Evolutionary conservation across 2,113 vertebrate species (phyloP).

Genomic region (Henicopernis longicauda): DNA sequence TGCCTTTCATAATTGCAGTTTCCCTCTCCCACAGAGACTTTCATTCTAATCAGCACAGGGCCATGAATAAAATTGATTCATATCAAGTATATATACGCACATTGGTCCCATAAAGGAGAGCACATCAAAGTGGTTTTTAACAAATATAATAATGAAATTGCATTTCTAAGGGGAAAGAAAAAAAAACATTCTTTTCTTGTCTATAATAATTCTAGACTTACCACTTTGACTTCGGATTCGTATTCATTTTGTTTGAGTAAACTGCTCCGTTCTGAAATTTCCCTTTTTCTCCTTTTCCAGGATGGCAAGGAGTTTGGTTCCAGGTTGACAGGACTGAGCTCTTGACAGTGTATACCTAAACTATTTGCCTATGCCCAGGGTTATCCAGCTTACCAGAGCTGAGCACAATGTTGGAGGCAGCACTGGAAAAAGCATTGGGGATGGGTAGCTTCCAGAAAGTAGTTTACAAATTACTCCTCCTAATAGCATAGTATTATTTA

Average conservation of each 20-base stretch:
- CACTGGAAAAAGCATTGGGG: neutral
- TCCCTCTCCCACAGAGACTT: neutral
- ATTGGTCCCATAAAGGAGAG: neutral
- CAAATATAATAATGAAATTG: neutral
- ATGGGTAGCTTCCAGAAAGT: neutral
- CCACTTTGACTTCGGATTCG: neutral
- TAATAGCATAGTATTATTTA: neutral
- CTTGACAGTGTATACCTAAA: neutral
- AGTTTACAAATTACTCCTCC: neutral
- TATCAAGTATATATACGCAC: neutral
- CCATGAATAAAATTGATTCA: neutral
- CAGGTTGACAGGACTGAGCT: neutral
- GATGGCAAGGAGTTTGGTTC: neutral
- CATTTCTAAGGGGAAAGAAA: neutral
- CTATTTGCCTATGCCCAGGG: neutral
- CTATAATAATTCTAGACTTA: neutral
- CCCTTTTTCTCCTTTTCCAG: neutral
- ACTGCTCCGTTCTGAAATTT: neutral
- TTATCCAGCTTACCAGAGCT: neutral
- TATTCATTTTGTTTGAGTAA: neutral
- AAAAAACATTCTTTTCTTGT: accelerated
- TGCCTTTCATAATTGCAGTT: neutral
- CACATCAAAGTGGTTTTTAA: neutral
- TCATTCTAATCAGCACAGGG: neutral
- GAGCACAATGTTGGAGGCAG: neutral